phyloP scores from a whole-genome alignment of 2,113 vertebrate species.

The Alouatta palliata region DNA sequence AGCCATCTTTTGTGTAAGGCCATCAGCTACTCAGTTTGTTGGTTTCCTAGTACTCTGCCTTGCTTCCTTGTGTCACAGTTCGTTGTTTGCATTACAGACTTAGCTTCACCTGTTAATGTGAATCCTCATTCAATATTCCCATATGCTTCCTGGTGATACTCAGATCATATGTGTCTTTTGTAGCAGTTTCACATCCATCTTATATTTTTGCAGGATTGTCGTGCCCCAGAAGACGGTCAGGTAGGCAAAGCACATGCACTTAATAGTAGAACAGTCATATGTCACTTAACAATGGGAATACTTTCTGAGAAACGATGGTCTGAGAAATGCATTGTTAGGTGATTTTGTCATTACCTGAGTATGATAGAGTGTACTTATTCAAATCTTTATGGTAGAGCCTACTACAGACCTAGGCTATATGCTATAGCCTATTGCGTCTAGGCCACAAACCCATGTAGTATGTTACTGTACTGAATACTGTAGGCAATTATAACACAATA shows the following conservation, averaged over 20 bases:
- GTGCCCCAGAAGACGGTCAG: not conserved
- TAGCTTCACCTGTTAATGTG: not conserved
- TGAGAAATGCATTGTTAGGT: not conserved
- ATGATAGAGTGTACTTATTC: not conserved
- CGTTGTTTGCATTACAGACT: not conserved
- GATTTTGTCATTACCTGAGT: not conserved
- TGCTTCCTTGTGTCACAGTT: too few species aligned
- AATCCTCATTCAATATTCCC: not conserved
- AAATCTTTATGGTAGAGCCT: not conserved
- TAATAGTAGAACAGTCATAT: not conserved
- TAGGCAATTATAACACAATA: not conserved
- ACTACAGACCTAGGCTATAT: not conserved
- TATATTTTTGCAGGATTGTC: not conserved
- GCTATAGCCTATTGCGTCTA: not conserved
- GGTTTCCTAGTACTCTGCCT: not conserved
- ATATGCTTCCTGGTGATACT: not conserved
- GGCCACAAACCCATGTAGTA: not conserved
- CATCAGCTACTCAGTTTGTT: not conserved
- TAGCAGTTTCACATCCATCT: not conserved
- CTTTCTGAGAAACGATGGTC: not conserved
- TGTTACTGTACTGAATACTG: not conserved
- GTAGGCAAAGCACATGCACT: not conserved
- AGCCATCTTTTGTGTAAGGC: not conserved
- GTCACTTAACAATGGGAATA: not conserved
- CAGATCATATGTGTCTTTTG: not conserved